These are phyloP conservation scores for Drosophila emarginata DNA, from an alignment of 2,888 invertebrate species.

Conservation along the genomic window DNA sequence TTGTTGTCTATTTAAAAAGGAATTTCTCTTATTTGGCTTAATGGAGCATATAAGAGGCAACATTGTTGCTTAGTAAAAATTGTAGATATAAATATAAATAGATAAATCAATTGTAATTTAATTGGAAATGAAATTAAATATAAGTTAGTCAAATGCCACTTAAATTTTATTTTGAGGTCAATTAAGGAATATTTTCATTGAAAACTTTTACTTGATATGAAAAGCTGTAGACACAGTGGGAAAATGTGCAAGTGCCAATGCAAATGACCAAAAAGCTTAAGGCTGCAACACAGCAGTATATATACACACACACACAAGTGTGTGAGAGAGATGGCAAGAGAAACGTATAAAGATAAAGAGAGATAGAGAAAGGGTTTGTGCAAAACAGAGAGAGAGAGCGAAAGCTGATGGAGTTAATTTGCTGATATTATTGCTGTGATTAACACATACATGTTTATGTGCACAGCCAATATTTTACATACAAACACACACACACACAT, in stretches of 20 bases:
- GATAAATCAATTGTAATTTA: neutral
- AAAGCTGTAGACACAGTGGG: conserved; percentile 23
- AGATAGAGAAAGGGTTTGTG: neutral
- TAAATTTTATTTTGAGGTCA: conserved; percentile 4
- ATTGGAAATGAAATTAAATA: neutral
- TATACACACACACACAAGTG: conserved; percentile 3
- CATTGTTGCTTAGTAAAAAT: neutral
- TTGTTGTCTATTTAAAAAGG: conserved; percentile 71
- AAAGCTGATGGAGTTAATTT: conserved; percentile 73
- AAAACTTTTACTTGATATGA: conserved; percentile 7
- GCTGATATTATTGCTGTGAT: conserved; percentile 76
- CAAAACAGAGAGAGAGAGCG: conserved; percentile 16
- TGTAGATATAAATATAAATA: neutral
- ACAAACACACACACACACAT: conserved; percentile 50
- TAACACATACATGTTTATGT: conserved; percentile 75
- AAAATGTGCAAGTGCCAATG: conserved; percentile 48
- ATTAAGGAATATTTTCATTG: conserved; percentile 6
- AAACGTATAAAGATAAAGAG: no score
- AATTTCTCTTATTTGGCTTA: conserved; percentile 56
- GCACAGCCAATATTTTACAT: conserved; percentile 62
- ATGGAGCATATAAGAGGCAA: neutral
- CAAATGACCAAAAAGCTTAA: conserved; percentile 45
- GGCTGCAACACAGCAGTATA: conserved; percentile 36
- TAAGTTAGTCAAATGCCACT: neutral
- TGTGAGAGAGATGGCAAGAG: neutral